Base-by-base conservation (phyloP, 2,113 vertebrate species). In the Cairina moschata region DNA sequence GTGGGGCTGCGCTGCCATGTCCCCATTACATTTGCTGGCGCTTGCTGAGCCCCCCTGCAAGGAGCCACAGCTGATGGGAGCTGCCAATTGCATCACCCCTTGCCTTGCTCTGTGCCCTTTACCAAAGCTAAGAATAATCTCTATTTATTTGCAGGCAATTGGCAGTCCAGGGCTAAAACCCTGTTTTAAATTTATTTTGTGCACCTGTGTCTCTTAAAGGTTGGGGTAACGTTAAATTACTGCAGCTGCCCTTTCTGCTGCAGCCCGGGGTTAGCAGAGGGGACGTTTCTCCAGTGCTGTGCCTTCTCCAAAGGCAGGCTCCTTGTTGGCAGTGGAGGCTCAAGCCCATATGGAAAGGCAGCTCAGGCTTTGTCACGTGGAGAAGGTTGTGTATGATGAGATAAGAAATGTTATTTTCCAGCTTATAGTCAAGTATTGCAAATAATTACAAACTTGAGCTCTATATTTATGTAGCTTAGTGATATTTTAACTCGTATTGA, bases 381-480 rank as follows among this genome's bases (percentile, higher is more conserved):
- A 76, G 83, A 56, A 85, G 44, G 77, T 80, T 56, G 60, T 15
- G 2, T 26, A 50, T 6, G 1, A 29, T 9, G 72, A 88, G 66
- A 54, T 13, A 82, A 91, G 83, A 76, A 71, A 63, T 16, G 52
- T 12, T 90, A 56, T 95, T 96, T 85, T 87, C 34, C 90, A 55
- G 86, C 83, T 83, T 38, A 36, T 36, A 77, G 58, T n/a, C 67
- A 78, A 91, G 80, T 29, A 58, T 52, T 65, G 74, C 86, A 95
- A 94, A 94, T 80, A 95, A 91, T 91, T 84, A 62, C 12, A 8
- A 77, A 95, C 4, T 32, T 62, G 65, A 90, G 73, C 60, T 75
- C 81, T 72, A 3, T 68, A 22, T 92, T 96, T 92, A 42, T 40
- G 79, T 15, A 82, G 75, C 75, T 91, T 10, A n/a, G 52, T 9